Percentiles rank a stretch among this genome's conserved stretches.
Conservation (phyloP, 2,888 invertebrate genomes). For the Galerucella calmariensis region DNA sequence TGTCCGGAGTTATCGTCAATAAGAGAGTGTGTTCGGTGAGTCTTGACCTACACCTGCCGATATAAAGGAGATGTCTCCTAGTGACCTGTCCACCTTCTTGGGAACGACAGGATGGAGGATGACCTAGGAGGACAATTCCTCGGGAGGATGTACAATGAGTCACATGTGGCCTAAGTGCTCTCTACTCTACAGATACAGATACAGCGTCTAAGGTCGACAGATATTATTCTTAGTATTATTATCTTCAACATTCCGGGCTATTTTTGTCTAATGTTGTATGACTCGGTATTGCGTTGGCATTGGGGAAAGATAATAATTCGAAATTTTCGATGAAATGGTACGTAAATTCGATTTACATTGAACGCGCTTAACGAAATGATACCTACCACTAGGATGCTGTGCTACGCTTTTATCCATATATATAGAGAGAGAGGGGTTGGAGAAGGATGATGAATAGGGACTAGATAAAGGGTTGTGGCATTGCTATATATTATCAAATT, state of each 20-base stretch:
- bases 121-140: too few species aligned
- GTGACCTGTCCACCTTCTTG: too few species aligned
- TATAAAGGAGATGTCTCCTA: too few species aligned
- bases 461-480: slow-evolving; percentile 41
- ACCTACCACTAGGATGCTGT: slow-evolving; percentile 13
- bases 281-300: neutral
- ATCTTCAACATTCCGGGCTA: neutral
- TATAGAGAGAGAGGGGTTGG: slow-evolving; percentile 19
- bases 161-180: too few species aligned
- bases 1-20: too few species aligned
- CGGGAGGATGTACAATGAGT: too few species aligned
- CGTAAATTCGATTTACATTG: slow-evolving; percentile 42
- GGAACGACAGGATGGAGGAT: too few species aligned
- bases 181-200: too few species aligned
- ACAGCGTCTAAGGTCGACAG: neutral
- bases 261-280: slow-evolving; percentile 9
- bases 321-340: slow-evolving; percentile 40
- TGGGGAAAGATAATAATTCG: slow-evolving; percentile 36
- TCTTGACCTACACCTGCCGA: too few species aligned
- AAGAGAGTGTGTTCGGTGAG: too few species aligned
- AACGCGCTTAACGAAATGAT: slow-evolving; percentile 39
- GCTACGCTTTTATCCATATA: slow-evolving; percentile 29
- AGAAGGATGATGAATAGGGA: slow-evolving; percentile 37
- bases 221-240: neutral
- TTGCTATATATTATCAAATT: slow-evolving; percentile 35